Conservation (phyloP, 2,888 invertebrate species). For the Chrysodeixis includens region DNA sequence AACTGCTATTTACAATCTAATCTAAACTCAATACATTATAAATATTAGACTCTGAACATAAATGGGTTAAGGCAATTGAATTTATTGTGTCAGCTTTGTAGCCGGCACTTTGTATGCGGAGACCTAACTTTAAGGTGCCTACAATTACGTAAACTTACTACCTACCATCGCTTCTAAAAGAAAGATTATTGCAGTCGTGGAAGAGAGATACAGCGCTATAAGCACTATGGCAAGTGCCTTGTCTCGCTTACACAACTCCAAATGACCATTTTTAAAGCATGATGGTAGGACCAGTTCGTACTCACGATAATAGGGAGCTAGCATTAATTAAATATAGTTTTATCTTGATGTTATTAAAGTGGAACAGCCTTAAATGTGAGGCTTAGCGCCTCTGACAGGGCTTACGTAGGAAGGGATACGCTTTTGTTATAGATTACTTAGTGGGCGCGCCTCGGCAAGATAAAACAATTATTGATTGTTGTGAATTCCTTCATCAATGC, state of each 20-base stretch:
- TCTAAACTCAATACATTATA: slow-evolving; percentile 24
- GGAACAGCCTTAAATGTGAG: background rate
- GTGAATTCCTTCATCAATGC: background rate
- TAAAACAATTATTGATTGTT: background rate
- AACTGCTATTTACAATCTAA: slow-evolving; percentile 19
- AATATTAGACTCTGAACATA: slow-evolving; percentile 30
- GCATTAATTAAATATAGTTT: background rate
- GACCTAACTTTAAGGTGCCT: slow-evolving; percentile 17
- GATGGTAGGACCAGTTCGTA: no score
- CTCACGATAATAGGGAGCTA: background rate
- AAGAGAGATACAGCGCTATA: no score
- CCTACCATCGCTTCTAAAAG: background rate
- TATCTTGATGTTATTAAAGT: background rate
- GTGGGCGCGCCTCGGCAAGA: background rate
- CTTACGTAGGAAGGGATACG: background rate
- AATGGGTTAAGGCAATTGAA: slow-evolving; percentile 46
- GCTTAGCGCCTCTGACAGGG: background rate
- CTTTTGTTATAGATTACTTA: background rate
- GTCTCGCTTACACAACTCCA: no score
- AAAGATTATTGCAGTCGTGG: no score
- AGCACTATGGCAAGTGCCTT: no score
- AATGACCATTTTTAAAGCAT: no score
- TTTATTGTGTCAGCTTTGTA: slow-evolving; percentile 24
- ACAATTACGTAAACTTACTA: slow-evolving; percentile 32
- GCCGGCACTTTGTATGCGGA: slow-evolving; percentile 14